These are phyloP conservation scores for Seriola aureovittata DNA, from an alignment of 2,113 vertebrate species.

Conservation along the genomic window DNA sequence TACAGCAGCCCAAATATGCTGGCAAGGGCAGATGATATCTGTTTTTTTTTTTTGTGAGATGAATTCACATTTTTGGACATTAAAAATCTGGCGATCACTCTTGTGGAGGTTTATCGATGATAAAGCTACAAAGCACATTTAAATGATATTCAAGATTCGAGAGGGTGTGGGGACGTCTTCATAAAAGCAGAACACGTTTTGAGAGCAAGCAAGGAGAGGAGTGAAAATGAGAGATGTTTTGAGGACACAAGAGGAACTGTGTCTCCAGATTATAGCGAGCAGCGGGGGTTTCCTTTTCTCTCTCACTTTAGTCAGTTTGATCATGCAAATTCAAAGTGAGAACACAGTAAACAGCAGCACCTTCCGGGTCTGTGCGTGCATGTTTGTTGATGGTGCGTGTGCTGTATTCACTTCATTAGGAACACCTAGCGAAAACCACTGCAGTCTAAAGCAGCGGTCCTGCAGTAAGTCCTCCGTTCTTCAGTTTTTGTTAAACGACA, in stretches of 20 bases:
- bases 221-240: slow-evolving; percentile 25
- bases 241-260: slow-evolving; percentile 21
- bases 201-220: slow-evolving; percentile 5
- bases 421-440: too few relatives aligned
- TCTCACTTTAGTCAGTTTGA: slow-evolving; percentile 56
- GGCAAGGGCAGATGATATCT: slow-evolving; percentile 13
- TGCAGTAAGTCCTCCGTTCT: too few relatives aligned
- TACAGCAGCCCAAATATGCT: background rate
- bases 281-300: slow-evolving; percentile 37
- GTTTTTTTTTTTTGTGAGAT: background rate
- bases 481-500: too few relatives aligned
- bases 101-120: background rate
- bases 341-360: slow-evolving; percentile 33
- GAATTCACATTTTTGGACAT: background rate
- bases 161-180: background rate
- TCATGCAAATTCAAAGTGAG: slow-evolving; percentile 47
- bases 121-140: background rate
- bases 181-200: background rate
- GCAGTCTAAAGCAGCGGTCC: too few relatives aligned
- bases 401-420: background rate
- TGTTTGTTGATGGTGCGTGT: too few relatives aligned
- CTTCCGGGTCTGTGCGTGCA: background rate
- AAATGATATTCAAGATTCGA: background rate
- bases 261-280: slow-evolving; percentile 37
- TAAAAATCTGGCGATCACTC: background rate